Evolutionary conservation across 2,797 vertebrate genomes (phyloP).

Genomic region (Phyllotis vaccarum): DNA sequence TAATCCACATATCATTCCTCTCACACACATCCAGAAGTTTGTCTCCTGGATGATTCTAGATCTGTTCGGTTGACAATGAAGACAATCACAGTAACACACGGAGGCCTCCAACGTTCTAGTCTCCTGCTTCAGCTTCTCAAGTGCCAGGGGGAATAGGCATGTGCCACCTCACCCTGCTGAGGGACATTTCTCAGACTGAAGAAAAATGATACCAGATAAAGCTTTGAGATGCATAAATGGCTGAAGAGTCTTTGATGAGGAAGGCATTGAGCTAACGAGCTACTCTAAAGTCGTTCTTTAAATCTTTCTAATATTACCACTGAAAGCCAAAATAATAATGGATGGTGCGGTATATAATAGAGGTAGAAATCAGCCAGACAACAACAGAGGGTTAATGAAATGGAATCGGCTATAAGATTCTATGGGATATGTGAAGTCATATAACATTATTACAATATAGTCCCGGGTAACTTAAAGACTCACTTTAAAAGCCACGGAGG

Average conservation of each 20-base stretch:
- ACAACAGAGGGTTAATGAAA: not conserved
- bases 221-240: too few relatives aligned
- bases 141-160: not conserved
- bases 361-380: not conserved
- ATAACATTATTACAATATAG: not conserved
- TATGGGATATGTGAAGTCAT: not conserved
- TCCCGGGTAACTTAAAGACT: not conserved
- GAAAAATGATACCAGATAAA: not conserved
- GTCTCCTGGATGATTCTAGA: not conserved
- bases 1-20: not conserved
- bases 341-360: not conserved
- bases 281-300: not conserved
- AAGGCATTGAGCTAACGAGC: not conserved
- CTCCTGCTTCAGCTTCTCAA: not conserved
- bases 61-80: not conserved
- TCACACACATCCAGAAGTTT: not conserved
- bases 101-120: not conserved
- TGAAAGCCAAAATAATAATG: not conserved
- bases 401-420: fast-evolving
- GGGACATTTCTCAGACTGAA: not conserved
- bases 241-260: not conserved
- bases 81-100: not conserved
- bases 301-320: not conserved
- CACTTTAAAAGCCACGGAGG: not conserved
- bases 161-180: not conserved